Evolutionary conservation across 1,140 invertebrate species (phyloP), one percentile per base, ranked within the genome.

Genomic region (Heterodera schachtii): DNA sequence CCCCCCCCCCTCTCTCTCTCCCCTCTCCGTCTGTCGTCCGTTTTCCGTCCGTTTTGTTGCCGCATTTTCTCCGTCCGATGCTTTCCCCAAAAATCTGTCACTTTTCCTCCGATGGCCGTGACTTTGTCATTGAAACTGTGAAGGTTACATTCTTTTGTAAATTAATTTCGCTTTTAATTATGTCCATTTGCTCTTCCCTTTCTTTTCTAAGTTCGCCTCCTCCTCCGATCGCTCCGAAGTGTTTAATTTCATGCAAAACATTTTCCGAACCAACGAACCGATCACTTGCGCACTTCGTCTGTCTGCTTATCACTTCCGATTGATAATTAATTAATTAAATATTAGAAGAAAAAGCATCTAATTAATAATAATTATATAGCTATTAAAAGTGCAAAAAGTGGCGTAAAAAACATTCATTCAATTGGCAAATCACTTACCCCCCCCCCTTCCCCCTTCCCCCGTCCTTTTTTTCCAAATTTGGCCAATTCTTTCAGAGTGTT

Each of bases 221-320:
- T 60, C 70, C 70, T 13, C 52, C 19, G 43, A 78, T 47, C 64
- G 77, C 21, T 9, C 64, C 31, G 57, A 44, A 7, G 77, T 70
- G 21, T 70, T 47, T 11, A 43, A 44, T 16, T 78, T 78, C 70
- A 78, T 78, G 77, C 77, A 78, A 21, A 3, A 66, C 66, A 44
- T 69, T 13, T 78, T 78, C 70, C 52, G 77, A 31, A 44, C 66
- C 6, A 52, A 78, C 11, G 77, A 78, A n/a, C 77, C 77, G 8
- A 78, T 78, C 60, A 78, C 77, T 11, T 16, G 70, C 21, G 77
- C 77, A 71, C 43, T 78, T 16, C 46, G 77, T 78, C n/a, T 4
- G 69, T 46, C 21, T 46, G 69, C 41, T 71, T 9, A 43, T 6
- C 6, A 11, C 9, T 31, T 31, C 21, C 69, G 41, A 71, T 41